phyloP scores from a whole-genome alignment of 2,888 invertebrate species.

The Sussaba pulchella region DNA sequence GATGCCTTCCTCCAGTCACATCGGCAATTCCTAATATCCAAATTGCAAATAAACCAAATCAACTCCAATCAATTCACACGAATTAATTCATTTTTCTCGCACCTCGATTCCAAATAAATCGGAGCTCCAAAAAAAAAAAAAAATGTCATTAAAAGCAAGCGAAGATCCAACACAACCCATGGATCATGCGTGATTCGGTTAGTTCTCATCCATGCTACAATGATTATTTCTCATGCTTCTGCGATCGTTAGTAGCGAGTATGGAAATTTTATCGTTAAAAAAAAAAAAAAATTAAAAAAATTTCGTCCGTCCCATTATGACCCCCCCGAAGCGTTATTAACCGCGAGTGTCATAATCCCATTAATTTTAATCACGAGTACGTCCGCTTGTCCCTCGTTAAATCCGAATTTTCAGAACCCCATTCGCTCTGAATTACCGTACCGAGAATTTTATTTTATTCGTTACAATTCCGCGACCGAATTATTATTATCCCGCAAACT shows the following conservation, averaged over 20 bases:
- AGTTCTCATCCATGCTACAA: slow-evolving; percentile 1
- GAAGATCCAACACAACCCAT: neutral
- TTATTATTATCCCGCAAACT: neutral
- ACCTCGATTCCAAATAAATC: too few relatives aligned
- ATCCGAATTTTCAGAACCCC: neutral
- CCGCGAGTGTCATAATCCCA: slow-evolving; percentile 2
- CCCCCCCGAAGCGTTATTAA: neutral
- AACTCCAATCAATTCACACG: too few relatives aligned
- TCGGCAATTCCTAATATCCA: too few relatives aligned
- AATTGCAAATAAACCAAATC: too few relatives aligned
- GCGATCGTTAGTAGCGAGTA: neutral
- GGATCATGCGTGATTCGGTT: neutral
- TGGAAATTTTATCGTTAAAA: neutral
- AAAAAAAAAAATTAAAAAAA: neutral
- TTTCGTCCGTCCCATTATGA: neutral
- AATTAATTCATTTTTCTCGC: too few relatives aligned
- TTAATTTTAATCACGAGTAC: neutral
- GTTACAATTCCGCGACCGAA: neutral
- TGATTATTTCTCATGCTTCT: slow-evolving; percentile 1
- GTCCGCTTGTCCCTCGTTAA: neutral
- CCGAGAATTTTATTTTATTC: neutral
- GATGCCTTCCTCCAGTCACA: too few relatives aligned
- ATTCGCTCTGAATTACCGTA: too few relatives aligned
- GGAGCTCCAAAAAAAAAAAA: too few relatives aligned
- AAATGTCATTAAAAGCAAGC: neutral